A percentile compares a stretch with the other conserved stretches of the same genome.
These are phyloP conservation scores for Carpatolechia fugitivella DNA, from an alignment of 2,888 invertebrate genomes.

Conservation along the genomic window DNA sequence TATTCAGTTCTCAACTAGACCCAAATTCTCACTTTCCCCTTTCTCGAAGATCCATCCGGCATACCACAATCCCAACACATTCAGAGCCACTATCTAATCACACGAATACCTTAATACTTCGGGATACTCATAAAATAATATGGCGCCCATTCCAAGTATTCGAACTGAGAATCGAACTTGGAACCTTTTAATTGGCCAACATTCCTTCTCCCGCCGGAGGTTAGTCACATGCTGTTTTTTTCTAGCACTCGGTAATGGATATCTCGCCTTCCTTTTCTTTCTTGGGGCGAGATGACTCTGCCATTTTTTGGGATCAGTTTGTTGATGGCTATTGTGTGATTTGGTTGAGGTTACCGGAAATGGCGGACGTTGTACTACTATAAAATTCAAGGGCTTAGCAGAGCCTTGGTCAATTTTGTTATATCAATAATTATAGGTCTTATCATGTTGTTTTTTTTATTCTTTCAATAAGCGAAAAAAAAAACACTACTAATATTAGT, in stretches of 20 bases:
- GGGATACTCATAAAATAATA: conserved; percentile 6
- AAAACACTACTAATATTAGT: too few species aligned
- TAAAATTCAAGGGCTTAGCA: too few species aligned
- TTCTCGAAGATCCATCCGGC: background rate
- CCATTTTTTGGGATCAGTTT: background rate
- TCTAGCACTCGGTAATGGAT: conserved; percentile 7
- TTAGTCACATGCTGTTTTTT: background rate
- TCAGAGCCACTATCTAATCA: background rate
- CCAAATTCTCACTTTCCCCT: background rate
- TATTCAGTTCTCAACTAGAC: too few species aligned
- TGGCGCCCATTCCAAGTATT: background rate
- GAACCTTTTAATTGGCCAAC: conserved; percentile 9
- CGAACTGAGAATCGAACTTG: conserved; percentile 4
- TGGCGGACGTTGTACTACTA: background rate
- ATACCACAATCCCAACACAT: background rate
- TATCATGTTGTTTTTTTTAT: too few species aligned
- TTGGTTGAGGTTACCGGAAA: background rate
- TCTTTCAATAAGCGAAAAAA: too few species aligned
- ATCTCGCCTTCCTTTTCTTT: background rate
- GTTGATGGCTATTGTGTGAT: background rate
- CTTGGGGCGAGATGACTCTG: background rate
- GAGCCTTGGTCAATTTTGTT: too few species aligned
- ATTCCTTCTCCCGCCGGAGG: conserved; percentile 24
- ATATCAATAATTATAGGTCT: too few species aligned
- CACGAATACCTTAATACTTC: background rate